phyloP scores from a whole-genome alignment of 2,113 vertebrate genomes.

The Rafetus swinhoei region DNA sequence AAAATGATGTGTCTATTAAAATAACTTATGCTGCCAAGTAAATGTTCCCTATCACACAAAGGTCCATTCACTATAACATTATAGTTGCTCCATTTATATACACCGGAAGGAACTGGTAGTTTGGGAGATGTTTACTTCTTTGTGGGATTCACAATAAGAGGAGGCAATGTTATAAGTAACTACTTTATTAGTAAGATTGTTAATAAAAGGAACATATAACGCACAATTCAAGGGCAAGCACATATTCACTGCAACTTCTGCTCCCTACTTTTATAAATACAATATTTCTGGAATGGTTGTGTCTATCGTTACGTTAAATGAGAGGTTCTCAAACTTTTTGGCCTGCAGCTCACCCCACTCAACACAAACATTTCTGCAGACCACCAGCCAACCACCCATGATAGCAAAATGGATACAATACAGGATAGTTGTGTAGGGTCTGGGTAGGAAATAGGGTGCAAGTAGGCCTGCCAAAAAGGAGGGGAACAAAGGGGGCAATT shows the following conservation, averaged over 20 bases:
- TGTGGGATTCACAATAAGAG: accelerated
- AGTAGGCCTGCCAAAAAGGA: too few relatives aligned
- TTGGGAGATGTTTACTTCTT: neutral
- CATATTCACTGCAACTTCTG: neutral
- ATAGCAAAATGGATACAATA: too few relatives aligned
- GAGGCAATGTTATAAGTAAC: neutral
- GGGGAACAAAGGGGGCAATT: too few relatives aligned
- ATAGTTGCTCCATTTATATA: neutral
- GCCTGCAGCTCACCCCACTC: too few relatives aligned
- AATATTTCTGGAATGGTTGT: neutral
- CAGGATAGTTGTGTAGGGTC: too few relatives aligned
- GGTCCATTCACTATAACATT: neutral
- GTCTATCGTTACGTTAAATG: neutral
- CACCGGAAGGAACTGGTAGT: neutral
- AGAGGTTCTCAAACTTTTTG: too few relatives aligned
- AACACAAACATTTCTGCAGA: too few relatives aligned
- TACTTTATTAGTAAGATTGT: neutral
- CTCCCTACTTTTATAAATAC: neutral
- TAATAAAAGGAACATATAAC: neutral
- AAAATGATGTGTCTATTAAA: conserved; percentile 59
- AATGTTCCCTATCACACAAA: conserved; percentile 8
- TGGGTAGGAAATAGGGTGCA: too few relatives aligned
- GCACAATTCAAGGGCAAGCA: neutral
- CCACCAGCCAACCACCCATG: too few relatives aligned
- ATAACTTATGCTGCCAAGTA: neutral